Evolutionary conservation across 2,888 invertebrate genomes (phyloP), one percentile per base, ranked within the genome.

Genomic region (Zelleria hepariella): DNA sequence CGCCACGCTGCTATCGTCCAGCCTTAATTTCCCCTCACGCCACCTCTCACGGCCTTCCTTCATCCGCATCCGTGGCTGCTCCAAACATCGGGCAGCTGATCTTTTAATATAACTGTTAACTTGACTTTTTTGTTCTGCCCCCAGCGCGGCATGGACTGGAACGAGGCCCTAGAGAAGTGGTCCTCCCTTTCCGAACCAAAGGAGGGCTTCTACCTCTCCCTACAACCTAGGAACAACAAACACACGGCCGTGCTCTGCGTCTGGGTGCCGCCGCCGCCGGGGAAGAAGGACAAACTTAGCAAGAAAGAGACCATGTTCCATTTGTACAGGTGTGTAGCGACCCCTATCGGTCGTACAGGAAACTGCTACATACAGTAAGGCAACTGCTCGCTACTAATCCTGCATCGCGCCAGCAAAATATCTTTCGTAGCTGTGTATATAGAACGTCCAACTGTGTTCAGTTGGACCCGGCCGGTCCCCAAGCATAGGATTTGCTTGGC

Each of bases 131-230:
- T 10, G 2, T 42, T 42, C 15, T 10, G 52, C 24, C 60, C 56
- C 0, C 69, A 89, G 84, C 90, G 92, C 27, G 92, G 92, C 66
- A 94, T 99, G 94, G 94, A 94, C 62, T 98, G 97, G 96, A 90
- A 94, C 32, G 95, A 96, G 67, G 98, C 98, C 32, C 87, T 94
- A 69, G 95, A 96, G 64, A 94, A 96, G 78, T 93, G 92, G 83
- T 87, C 92, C 0, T 94, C 95, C 67, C 90, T 95, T 61, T 86
- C 91, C 0, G 94, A 93, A 0, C 85, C 92, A 59, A 93, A 95
- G 69, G 98, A 98, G 80, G 98, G 98, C 8, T 98, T 98, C 89
- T 98, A 98, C 86, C 76, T 98, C 57, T 96, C 97, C 15, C 93
- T 94, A 76, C 94, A 95, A 86, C 88, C 94, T 62, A 91, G 96